These are phyloP conservation scores for Bradypus variegatus DNA, from an alignment of 2,797 vertebrate genomes.

Conservation along the genomic window DNA sequence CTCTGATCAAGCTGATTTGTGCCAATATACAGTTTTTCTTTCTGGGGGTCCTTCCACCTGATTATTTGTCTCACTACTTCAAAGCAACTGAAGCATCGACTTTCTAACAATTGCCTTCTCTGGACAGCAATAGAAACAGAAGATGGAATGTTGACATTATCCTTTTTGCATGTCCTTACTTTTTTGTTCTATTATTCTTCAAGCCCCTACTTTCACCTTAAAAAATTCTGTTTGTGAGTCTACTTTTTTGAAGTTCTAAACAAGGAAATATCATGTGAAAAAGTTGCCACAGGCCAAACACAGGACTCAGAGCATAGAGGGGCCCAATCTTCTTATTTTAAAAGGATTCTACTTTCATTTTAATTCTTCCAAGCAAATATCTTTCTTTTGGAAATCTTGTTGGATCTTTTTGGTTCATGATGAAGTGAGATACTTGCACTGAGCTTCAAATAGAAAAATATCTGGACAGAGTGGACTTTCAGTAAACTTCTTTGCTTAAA, in stretches of 20 bases:
- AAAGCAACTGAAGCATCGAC: neutral
- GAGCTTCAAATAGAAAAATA: constrained; percentile 30
- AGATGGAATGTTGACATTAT: neutral
- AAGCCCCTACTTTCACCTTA: neutral
- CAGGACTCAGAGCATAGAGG: neutral
- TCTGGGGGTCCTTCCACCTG: neutral
- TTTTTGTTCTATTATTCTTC: constrained; percentile 16
- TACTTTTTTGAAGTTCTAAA: constrained; percentile 16
- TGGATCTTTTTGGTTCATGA: constrained; percentile 21
- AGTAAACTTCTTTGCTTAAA: constrained; percentile 44
- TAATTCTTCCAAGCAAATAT: neutral
- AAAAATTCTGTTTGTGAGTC: neutral
- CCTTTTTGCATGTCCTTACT: neutral
- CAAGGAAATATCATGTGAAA: neutral
- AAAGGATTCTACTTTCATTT: neutral
- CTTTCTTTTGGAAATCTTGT: constrained; percentile 13
- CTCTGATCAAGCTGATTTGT: neutral
- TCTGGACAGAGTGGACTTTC: constrained; percentile 13
- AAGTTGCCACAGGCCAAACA: neutral
- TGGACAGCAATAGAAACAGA: neutral
- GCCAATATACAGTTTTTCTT: neutral
- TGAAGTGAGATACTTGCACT: neutral
- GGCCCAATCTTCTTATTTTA: neutral
- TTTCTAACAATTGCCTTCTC: constrained; percentile 17
- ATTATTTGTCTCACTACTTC: neutral